Conservation (phyloP, 2,113 vertebrate species). For the Butastur rufipennis region DNA sequence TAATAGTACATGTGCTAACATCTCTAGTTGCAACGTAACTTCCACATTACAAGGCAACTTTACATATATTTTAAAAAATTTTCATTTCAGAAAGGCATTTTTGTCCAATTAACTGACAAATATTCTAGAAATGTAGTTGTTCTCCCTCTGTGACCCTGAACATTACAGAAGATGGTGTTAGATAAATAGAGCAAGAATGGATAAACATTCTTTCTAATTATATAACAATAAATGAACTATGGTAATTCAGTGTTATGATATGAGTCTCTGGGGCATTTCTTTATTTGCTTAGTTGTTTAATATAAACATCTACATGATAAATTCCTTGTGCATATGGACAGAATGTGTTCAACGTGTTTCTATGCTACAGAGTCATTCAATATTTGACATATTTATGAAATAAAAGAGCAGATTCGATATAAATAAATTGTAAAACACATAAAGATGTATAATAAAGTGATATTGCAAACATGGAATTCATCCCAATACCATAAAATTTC, state of each 20-base stretch:
- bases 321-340: slow-evolving; percentile 10
- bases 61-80: neutral
- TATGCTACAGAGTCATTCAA: neutral
- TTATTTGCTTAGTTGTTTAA: slow-evolving; percentile 45
- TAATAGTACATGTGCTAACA: neutral
- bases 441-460: neutral
- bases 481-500: neutral
- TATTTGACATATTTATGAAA: slow-evolving; percentile 33
- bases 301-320: neutral
- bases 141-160: slow-evolving; percentile 44
- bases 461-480: neutral
- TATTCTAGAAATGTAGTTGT: slow-evolving; percentile 15
- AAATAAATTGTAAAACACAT: neutral
- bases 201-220: slow-evolving; percentile 57
- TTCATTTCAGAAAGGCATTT: neutral
- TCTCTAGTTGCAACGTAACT: neutral
- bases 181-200: slow-evolving; percentile 43
- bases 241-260: slow-evolving; percentile 41
- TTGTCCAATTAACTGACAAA: neutral
- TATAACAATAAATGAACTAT: slow-evolving; percentile 55
- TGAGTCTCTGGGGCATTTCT: slow-evolving; percentile 26
- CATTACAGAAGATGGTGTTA: slow-evolving; percentile 22
- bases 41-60: neutral
- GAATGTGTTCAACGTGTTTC: slow-evolving; percentile 50
- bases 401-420: neutral